Evolutionary conservation across 2,888 invertebrate species (phyloP), one percentile per base, ranked within the genome.

Genomic region (Blomia tropicalis): DNA sequence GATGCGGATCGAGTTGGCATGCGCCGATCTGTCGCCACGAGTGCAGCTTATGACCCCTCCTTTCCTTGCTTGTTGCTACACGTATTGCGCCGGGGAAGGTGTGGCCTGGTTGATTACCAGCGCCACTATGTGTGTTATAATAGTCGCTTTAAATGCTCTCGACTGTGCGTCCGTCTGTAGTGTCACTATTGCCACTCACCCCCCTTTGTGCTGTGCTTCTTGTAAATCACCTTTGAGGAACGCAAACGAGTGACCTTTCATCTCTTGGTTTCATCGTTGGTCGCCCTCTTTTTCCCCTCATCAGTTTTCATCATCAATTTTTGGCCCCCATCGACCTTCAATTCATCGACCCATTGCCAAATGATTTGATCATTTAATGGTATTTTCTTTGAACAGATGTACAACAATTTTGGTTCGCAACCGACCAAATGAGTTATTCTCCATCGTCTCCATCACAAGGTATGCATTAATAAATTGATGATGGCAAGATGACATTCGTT

Each of bases 391-490:
- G n/a, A 59, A 59, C 47, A 61, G 63, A 44, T 63, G 63, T 63
- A 32, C 58, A 56, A 23, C 60, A 29, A 22, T 44, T 47, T 61
- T 63, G 63, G 63, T 63, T 63, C 25, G 19, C 62, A 36, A 47
- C 32, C 30, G 63, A 63, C 32, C 63, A 63, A 63, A 63, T 63
- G 63, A 63, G 63, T 58, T 63, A 58, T 60, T 63, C 63, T 19
- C 63, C 63, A 60, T 43, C 63, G 62, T 43, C 60, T 32, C 60
- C 54, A 23, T 58, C 58, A 19, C 59, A 59, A 44, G 29, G 43
- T 59, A 43, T 36, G 36, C 7, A 47, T 23, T 25, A 2, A 47
- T 54, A 31, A 22, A 31, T 7, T 60, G 17, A 2, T 47, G 5
- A n/a, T 22, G 27, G 25, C 30, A 22, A 14, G 36, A 36, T 36